Base-by-base conservation (phyloP, 2,888 invertebrate species). In the Mythimna vitellina region DNA sequence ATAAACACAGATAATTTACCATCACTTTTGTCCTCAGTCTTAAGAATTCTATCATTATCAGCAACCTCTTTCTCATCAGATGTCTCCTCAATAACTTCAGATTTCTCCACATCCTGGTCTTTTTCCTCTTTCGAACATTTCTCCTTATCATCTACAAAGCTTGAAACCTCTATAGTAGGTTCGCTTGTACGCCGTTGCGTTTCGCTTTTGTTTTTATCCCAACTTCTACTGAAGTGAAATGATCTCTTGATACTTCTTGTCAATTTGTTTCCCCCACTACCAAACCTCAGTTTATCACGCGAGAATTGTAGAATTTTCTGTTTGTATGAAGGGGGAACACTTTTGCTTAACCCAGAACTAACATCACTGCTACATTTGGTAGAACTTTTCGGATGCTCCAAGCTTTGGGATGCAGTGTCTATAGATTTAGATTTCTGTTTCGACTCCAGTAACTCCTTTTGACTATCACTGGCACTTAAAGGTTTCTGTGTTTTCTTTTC, bases 271-370 rank as follows among this genome's bases (percentile, higher is more conserved):
- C 96, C 93, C 2, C 95, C 95, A 80, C 96, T 96, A 0, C 93
- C 96, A 87, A 96, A 96, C 71, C 95, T 90, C 2, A 96, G 87
- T 84, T 96, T 96, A 65, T 96, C 96, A 80, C 94, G 92, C 2
- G 96, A 96, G 84, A 96, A 96, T 78, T 96, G 96, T 54, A 96
- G 78, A 70, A 96, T 80, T 83, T 96, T 96, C 78, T 96, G 96
- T 76, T 96, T 96, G 73, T 96, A 96, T 3, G 96, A 96, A 0
- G 96, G 96, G 4, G 96, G 96, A 0, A 96, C 96, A 88, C 96
- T 96, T 86, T 95, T 96, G 78, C 96, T 96, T 0, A 96, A 87
- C 0, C 94, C 95, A 0, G 94, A 89, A 86, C 94, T 95, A 1
- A 95, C 86, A 54, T 95, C 95, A 73, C 93, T 95, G 63, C 93